Conservation (phyloP, 2,113 vertebrate species). For the Solenodon paradoxus region DNA sequence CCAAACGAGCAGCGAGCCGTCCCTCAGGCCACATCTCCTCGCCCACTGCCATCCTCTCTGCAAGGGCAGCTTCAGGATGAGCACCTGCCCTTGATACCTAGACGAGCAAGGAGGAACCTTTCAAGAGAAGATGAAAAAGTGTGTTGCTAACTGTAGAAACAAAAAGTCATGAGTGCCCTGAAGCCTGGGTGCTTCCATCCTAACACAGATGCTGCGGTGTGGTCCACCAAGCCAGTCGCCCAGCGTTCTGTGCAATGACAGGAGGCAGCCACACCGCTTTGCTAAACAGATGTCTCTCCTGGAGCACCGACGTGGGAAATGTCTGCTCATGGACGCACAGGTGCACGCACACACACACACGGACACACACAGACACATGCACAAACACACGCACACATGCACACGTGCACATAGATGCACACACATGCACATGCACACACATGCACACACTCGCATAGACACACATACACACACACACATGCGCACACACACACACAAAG, state of each 20-base stretch:
- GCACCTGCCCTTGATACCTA: not conserved
- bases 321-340: too few relatives aligned
- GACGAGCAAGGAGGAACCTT: not conserved
- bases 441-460: too few relatives aligned
- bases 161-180: not conserved
- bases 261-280: not conserved
- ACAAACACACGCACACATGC: too few relatives aligned
- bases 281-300: not conserved
- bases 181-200: not conserved
- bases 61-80: not conserved
- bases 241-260: not conserved
- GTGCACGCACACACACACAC: not conserved
- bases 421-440: not conserved
- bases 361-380: too few relatives aligned
- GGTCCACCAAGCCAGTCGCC: not conserved
- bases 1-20: not conserved
- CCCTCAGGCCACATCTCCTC: accelerated
- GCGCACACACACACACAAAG: not conserved
- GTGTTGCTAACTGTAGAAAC: not conserved
- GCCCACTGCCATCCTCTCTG: accelerated
- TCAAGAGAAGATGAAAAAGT: not conserved
- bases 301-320: not conserved
- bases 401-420: too few relatives aligned
- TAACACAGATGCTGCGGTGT: accelerated
- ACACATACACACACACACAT: accelerated